Base-by-base conservation (phyloP, 2,797 vertebrate species). In the Melopsittacus undulatus region DNA sequence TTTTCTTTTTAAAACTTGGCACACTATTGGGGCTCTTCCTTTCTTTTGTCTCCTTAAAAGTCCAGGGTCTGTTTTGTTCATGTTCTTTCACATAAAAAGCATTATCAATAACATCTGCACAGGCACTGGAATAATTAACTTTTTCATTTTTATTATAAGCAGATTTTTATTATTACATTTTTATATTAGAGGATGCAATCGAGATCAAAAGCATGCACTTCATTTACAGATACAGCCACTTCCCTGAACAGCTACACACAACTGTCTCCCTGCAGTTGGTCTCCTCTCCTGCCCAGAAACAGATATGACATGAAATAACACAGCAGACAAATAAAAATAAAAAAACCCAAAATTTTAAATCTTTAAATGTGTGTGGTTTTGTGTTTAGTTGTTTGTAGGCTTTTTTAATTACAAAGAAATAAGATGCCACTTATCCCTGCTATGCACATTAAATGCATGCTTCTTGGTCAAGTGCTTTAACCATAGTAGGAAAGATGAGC, bases 31-130 rank as follows among this genome's bases (percentile, higher is more conserved):
- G 26, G 6, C 81, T 87, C 92, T 84, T 87, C 42, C 42, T 72
- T 73, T 75, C 27, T 81, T 91, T 73, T 83, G 8, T 89, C 24
- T 83, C 38, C 77, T 72, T 77, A 23, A 75, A 90, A 82, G 38
- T 70, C 56, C 84, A 56, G 82, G 38, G 36, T 89, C 77, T 87
- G 34, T 24, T 88, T 87, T 95, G 52, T 89, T 92, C 59, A 13
- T 86, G 24, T 78, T 89, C n/a, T 88, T 94, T 86, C 54, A 72
- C 52, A 81, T 72, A 66, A 83, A 86, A 81, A 16, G 7, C 42
- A 45, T 87, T 75, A 84, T 83, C 74, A 74, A 43, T 67, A 93
- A 51, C 59, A 92, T 87, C 91, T 92, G 78, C 38, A 42, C 17
- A 87, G 56, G n/a, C 43, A 67, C 27, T 66, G 36, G 34, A 84